phyloP scores from a whole-genome alignment of 2,888 invertebrate genomes.

The Seladonia tumulorum region DNA sequence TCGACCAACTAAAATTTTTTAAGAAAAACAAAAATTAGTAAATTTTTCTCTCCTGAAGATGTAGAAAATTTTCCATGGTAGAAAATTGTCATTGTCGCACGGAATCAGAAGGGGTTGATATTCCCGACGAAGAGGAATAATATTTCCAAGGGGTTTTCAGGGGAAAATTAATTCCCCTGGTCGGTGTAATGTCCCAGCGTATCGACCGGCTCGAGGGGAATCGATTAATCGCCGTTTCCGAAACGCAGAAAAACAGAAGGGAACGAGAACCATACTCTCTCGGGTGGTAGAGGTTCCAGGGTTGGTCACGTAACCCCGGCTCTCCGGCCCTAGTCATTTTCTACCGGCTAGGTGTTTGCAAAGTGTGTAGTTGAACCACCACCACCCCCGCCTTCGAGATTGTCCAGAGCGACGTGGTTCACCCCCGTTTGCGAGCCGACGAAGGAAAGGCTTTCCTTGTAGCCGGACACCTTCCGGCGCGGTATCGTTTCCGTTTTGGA shows the following conservation, averaged over 20 bases:
- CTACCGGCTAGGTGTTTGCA: constrained; percentile 42
- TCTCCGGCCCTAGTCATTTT: constrained; percentile 36
- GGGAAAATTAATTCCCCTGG: constrained; percentile 4
- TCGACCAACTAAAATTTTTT: not conserved
- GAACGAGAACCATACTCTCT: not conserved
- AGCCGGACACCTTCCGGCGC: constrained; percentile 82
- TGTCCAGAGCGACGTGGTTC: constrained; percentile 16
- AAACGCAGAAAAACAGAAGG: constrained; percentile 35
- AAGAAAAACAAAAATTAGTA: no score
- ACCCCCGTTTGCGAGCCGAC: constrained; percentile 24
- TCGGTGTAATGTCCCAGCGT: not conserved
- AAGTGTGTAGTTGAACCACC: constrained; percentile 23
- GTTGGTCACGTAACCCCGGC: constrained; percentile 47
- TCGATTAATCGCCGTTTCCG: constrained; percentile 32
- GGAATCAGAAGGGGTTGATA: not conserved
- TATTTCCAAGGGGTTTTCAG: not conserved
- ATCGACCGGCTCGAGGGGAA: constrained; percentile 3
- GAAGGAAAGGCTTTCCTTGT: constrained; percentile 79
- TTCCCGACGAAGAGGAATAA: not conserved
- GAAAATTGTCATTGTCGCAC: not conserved
- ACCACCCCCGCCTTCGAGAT: constrained; percentile 22
- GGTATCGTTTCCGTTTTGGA: constrained; percentile 82
- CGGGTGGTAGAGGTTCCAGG: not conserved
- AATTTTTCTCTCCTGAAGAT: no score
- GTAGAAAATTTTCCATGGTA: no score